These are phyloP conservation scores for Neotoma lepida DNA, from an alignment of 2,113 vertebrate genomes.

Conservation along the genomic window DNA sequence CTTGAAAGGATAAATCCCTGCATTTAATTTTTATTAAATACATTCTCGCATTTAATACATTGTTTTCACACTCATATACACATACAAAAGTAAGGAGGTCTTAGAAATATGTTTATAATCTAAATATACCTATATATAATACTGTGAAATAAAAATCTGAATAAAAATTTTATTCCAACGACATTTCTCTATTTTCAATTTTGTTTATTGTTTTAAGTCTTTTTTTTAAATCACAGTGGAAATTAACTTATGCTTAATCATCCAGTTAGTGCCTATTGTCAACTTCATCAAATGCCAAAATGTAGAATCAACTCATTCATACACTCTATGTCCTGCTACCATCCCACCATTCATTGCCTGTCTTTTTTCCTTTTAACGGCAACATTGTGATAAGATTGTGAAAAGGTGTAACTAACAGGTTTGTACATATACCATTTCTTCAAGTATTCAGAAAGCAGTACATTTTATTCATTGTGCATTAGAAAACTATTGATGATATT, in stretches of 20 bases:
- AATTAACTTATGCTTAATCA: conserved; percentile 86
- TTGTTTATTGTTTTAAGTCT: conserved; percentile 88
- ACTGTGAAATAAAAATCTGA: conserved; percentile 39
- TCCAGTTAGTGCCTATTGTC: conserved; percentile 83
- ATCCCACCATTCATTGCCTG: conserved; percentile 89
- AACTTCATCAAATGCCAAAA: conserved; percentile 85
- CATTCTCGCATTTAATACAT: conserved; percentile 37
- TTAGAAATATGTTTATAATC: conserved; percentile 51
- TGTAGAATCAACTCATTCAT: conserved; percentile 83
- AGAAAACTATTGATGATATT: conserved; percentile 82
- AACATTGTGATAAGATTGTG: conserved; percentile 82
- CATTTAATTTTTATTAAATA: conserved; percentile 45
- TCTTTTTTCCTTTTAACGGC: conserved; percentile 79
- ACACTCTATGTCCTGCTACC: conserved; percentile 83
- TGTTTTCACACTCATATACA: conserved; percentile 29
- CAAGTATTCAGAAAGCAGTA: conserved; percentile 88
- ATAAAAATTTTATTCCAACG: conserved; percentile 82
- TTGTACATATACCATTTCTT: conserved; percentile 84
- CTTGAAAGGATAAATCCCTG: not conserved
- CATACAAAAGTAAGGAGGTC: conserved; percentile 13
- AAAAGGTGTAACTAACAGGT: conserved; percentile 82
- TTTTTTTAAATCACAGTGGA: conserved; percentile 85
- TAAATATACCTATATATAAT: not conserved
- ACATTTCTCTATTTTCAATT: conserved; percentile 85
- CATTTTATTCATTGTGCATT: conserved; percentile 77